Percentiles rank a stretch among this genome's conserved stretches.
These are phyloP conservation scores for Sebastes wilsoni DNA, from an alignment of 2,797 vertebrate genomes.

Conservation along the genomic window DNA sequence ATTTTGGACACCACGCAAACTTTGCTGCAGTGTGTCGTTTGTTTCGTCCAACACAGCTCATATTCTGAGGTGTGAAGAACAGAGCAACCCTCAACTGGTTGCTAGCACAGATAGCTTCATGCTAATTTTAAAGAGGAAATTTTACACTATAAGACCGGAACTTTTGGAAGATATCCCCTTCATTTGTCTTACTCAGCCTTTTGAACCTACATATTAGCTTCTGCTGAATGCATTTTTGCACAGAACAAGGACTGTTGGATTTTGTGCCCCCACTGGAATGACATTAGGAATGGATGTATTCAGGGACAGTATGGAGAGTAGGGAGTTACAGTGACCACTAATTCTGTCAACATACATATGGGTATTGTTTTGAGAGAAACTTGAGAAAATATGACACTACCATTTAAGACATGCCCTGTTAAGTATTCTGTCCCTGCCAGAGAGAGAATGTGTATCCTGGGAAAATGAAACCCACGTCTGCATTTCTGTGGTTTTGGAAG, in stretches of 20 bases:
- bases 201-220: background rate
- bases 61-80: too few relatives aligned
- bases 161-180: background rate
- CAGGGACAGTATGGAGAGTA: background rate
- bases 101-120: too few relatives aligned
- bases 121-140: background rate
- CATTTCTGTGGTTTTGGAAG: slow-evolving; percentile 61
- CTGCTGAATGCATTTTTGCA: background rate
- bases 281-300: background rate
- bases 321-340: background rate
- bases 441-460: slow-evolving; percentile 11
- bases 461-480: slow-evolving; percentile 52
- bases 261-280: background rate
- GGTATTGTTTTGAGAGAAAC: background rate
- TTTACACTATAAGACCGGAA: background rate
- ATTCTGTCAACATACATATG: background rate
- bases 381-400: too few relatives aligned
- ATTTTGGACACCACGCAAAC: background rate
- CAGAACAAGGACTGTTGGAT: background rate
- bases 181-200: background rate
- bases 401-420: background rate
- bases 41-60: too few relatives aligned
- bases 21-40: background rate
- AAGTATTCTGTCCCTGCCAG: background rate
- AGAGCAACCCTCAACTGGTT: too few relatives aligned